These are phyloP conservation scores for Lysandra coridon DNA, from an alignment of 2,888 invertebrate genomes.

Conservation along the genomic window DNA sequence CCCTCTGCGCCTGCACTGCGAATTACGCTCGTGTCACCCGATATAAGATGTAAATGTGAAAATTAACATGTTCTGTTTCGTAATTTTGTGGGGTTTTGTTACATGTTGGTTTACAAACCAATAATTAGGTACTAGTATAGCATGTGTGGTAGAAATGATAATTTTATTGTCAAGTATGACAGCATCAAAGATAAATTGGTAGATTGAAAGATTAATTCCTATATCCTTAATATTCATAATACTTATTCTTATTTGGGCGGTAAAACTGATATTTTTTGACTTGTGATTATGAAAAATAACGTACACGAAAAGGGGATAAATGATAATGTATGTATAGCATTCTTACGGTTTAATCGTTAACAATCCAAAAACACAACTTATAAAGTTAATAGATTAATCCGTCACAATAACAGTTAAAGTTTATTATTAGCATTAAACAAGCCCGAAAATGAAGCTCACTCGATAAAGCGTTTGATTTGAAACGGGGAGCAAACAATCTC, in stretches of 20 bases:
- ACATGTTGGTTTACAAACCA: background rate
- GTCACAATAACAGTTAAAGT: background rate
- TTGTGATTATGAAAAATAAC: too few relatives aligned
- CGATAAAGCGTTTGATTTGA: slow-evolving; percentile 22
- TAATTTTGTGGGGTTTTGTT: background rate
- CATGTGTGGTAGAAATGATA: too few relatives aligned
- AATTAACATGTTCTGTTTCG: background rate
- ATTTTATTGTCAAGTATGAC: too few relatives aligned
- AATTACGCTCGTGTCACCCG: slow-evolving; percentile 17
- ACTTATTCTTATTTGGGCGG: too few relatives aligned
- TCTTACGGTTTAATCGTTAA: too few relatives aligned
- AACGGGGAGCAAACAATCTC: slow-evolving; percentile 35
- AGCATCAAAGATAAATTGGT: too few relatives aligned
- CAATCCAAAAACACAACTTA: too few relatives aligned
- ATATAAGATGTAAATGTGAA: slow-evolving; percentile 7
- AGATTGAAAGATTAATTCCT: too few relatives aligned
- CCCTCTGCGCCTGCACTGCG: slow-evolving; percentile 50
- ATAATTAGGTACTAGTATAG: background rate
- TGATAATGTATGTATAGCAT: too few relatives aligned
- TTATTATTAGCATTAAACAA: slow-evolving; percentile 1
- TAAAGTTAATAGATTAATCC: background rate
- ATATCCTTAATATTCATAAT: too few relatives aligned
- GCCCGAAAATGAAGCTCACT: background rate
- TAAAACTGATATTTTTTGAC: too few relatives aligned
- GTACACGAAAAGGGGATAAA: too few relatives aligned